phyloP scores from a whole-genome alignment of 2,797 vertebrate genomes.

The Acanthurus tractus region DNA sequence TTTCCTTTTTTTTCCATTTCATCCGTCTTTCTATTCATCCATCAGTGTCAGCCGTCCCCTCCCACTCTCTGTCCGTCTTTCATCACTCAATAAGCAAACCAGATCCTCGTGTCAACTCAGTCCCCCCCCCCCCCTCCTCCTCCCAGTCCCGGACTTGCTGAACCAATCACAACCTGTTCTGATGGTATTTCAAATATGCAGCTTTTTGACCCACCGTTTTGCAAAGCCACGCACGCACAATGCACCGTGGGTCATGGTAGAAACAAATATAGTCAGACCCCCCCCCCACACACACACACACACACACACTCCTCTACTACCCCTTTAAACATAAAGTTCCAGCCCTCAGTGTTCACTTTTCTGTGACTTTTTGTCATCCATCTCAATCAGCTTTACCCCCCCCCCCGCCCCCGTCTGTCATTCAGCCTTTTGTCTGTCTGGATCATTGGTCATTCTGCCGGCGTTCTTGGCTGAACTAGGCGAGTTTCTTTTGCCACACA shows the following conservation, averaged over 20 bases:
- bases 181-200: slow-evolving; percentile 83
- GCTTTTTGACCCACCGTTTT: slow-evolving; percentile 72
- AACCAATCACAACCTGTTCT: slow-evolving; percentile 76
- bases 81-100: slow-evolving; percentile 82
- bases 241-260: slow-evolving; percentile 68
- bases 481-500: slow-evolving; percentile 35
- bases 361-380: slow-evolving; percentile 71
- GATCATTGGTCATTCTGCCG: slow-evolving; percentile 67
- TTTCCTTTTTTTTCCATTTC: slow-evolving; percentile 41
- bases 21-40: slow-evolving; percentile 69
- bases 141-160: slow-evolving; percentile 14
- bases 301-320: slow-evolving; percentile 4
- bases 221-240: slow-evolving; percentile 58
- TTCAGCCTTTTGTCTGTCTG: slow-evolving; percentile 62
- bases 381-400: slow-evolving; percentile 72
- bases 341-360: slow-evolving; percentile 51
- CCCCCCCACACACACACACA: too few species aligned
- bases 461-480: slow-evolving; percentile 38
- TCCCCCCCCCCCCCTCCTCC: slow-evolving; percentile 41
- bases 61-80: slow-evolving; percentile 78
- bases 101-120: slow-evolving; percentile 76
- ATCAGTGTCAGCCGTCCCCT: slow-evolving; percentile 69
- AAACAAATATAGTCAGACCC: slow-evolving; percentile 66
- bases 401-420: slow-evolving; percentile 42
- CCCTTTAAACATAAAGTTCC: slow-evolving; percentile 74